Base-by-base conservation (phyloP, 64 coral and sea anemone species). In the Pachyseris speciosa region DNA sequence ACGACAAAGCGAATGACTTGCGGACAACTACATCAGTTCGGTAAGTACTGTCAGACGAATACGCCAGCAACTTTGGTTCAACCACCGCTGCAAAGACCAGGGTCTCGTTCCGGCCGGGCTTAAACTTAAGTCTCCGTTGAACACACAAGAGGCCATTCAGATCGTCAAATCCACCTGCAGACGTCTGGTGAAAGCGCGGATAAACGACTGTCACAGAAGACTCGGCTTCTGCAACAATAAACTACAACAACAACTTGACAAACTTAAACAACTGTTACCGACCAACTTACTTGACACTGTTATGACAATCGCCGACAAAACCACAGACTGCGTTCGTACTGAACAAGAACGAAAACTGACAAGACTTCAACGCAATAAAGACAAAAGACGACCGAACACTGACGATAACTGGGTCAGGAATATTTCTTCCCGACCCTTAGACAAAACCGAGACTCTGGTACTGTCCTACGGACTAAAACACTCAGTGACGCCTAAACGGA, bases 261-360 rank as follows among this genome's bases (percentile, higher is more conserved):
- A n/a, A 80, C 74, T 90, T 9, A 80, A 90, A 90, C 88, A 80
- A 90, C 57, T 32, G 33, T 49, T 86, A 92, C 83, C 91, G 19
- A 86, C 83, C 28, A 64, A 86, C 90, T 92, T 86, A 92, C 83
- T 92, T 49, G 73, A 92, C 83, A 92, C 90, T 92, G 70, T 92
- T 61, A 39, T 27, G 42, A 67, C 70, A 25, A 92, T 92, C 40
- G 90, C 59, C 37, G 90, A 92, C 90, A 92, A 75, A 86, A 67
- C 83, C 33, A 65, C 83, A 19, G 67, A 39, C 38, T n/a, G 42
- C 83, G 60, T 40, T 44, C 81, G 90, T 51, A 92, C 83, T 55
- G 67, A 91, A 72, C 78, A 71, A 61, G 76, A 30, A 91, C 89
- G 57, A 53, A 91, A 91, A 91, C 77, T 91, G 5, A 86, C 53